Percentiles rank a stretch among this genome's conserved stretches.
phyloP scores from a whole-genome alignment of 1,140 invertebrate genomes.

The Drosophila ohnishii region DNA sequence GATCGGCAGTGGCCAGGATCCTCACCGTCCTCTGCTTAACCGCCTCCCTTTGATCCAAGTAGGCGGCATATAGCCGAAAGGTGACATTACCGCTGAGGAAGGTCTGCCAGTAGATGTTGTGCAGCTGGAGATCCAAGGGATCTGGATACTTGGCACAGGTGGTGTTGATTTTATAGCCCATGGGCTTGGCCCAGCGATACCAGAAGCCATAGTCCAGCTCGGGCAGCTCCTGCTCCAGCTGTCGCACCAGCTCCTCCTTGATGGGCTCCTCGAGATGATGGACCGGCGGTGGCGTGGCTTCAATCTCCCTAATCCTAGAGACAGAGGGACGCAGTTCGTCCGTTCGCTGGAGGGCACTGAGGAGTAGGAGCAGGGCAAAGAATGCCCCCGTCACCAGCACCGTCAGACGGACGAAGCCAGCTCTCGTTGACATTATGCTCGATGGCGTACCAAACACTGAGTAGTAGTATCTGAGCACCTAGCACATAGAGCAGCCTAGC shows the following conservation, averaged over 20 bases:
- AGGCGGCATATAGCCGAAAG: slow-evolving; percentile 94
- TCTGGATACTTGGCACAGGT: slow-evolving; percentile 60
- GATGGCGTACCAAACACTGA: slow-evolving; percentile 26
- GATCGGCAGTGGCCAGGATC: slow-evolving; percentile 93
- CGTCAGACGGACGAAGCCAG: slow-evolving; percentile 35
- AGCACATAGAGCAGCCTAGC: not conserved
- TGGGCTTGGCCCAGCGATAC: slow-evolving; percentile 46
- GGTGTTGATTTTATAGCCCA: slow-evolving; percentile 15
- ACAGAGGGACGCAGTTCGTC: slow-evolving; percentile 1
- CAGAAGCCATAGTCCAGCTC: slow-evolving; percentile 66
- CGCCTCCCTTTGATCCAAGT: slow-evolving; percentile 90
- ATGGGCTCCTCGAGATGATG: slow-evolving; percentile 39
- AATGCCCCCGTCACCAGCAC: slow-evolving; percentile 31
- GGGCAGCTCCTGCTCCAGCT: slow-evolving; percentile 60
- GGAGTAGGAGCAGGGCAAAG: slow-evolving; percentile 42
- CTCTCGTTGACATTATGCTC: slow-evolving; percentile 60
- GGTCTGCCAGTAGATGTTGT: slow-evolving; percentile 88
- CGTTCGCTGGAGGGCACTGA: slow-evolving; percentile 26
- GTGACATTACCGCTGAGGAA: slow-evolving; percentile 90
- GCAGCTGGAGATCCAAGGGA: slow-evolving; percentile 56
- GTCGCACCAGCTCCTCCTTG: slow-evolving; percentile 43
- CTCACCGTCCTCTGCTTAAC: slow-evolving; percentile 88
- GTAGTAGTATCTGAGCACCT: slow-evolving; percentile 3
- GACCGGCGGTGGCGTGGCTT: slow-evolving; percentile 14
- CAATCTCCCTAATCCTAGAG: not conserved